Base-by-base conservation (phyloP, 2,888 invertebrate species). In the Portevinia maculata region DNA sequence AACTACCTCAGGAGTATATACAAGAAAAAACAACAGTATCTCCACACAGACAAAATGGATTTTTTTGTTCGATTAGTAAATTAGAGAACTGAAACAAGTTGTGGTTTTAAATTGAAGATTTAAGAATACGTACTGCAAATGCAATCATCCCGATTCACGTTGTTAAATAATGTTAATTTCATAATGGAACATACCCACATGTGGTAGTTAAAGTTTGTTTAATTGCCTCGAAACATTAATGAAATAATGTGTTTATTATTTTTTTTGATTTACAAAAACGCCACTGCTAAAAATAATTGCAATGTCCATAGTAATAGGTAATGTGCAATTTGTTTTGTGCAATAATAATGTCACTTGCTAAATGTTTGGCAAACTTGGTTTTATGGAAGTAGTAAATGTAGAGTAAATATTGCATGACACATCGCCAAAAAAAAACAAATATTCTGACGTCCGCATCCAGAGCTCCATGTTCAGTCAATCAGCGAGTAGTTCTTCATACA, bases 1-100 rank as follows among this genome's bases (percentile, higher is more conserved):
- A 87, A 87, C 88, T 88, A 89, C 89, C 89, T 89, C 89, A 89
- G 85, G 19, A 86, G 79, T 88, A 88, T 88, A 89, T 86, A 86
- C 44, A 1, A 34, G 37, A 39, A 57, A 32, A 55, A 21, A 24
- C 24, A 24, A 39, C n/a, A 5, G 46, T 57, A 76, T 59, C 65
- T 57, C 57, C 30, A 69, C 21, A 50, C 37, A 44, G 57, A 53
- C 34, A 15, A 37, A 60, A 44, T 13, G 28, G 17, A 17, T 37
- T 55, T 30, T 69, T 41, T 41, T 19, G 21, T 70, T 46, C 15
- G 21, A 19, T n/a, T 37, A 37, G 28, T 9, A 15, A 34, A 50
- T 52, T 21, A 39, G 30, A 65, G 53, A 62, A 34, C 62, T 13
- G 37, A 50, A 37, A 15, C 11, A 53, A 34, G 39, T 62, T 55